Evolutionary conservation across 1,140 invertebrate genomes (phyloP), one percentile per base, ranked within the genome.

Genomic region (Zaprionus camerounensis): DNA sequence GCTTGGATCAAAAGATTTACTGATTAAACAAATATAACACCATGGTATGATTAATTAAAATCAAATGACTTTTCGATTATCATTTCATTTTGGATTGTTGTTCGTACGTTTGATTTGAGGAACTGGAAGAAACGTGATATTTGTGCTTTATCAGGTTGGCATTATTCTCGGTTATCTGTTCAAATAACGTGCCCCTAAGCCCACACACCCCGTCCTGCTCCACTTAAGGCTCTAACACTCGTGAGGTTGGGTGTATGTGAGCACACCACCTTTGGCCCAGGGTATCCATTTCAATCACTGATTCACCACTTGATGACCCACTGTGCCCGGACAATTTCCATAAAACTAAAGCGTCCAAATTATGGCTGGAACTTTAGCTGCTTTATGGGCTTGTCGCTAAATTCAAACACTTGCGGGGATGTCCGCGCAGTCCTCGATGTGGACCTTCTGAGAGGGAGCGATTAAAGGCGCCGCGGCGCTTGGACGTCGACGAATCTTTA

Each of bases 361-460:
- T 79, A 65, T 56, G 57, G 9, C 22, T 31, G 15, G 77, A 86
- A 83, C 38, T 88, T 83, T 61, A 9, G 51, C 46, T 88, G 77
- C 70, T 86, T 86, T 88, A 86, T 88, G 77, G 67, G 51, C 64
- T 51, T 59, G 41, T 61, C 75, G 70, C 58, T 70, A 64, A 77
- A 73, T 64, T 80, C 82, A 88, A 87, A 34, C 66, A 81, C 56
- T 81, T 51, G 17, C 20, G 49, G 36, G 49, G 31, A 28, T 9
- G 36, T 24, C 20, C 17, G 2, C 6, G 17, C 17, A 28, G 41
- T 15, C 38, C 41, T 17, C n/a, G 1, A 17, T 34, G 20, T 28
- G 31, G 28, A 62, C 58, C 81, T 87, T 87, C 80, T 84, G 71
- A 81, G 66, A 88, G 84, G 81, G 84, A 76, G 78, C 81, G 74